phyloP scores from a whole-genome alignment of 2,888 invertebrate genomes.

The Philereme vetulata region DNA sequence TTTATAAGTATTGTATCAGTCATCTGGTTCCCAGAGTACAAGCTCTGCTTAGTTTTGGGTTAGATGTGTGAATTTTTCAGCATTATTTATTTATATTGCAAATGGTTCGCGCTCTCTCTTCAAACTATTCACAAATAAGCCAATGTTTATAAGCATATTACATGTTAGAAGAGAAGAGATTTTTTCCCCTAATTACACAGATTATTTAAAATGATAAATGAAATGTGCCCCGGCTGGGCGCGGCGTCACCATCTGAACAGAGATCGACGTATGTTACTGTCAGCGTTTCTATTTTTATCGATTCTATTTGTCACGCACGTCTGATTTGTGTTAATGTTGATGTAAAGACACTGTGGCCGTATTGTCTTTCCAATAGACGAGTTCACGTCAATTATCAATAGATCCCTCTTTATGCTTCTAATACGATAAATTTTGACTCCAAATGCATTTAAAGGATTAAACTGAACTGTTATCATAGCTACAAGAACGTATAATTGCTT shows the following conservation, averaged over 20 bases:
- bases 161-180: not conserved
- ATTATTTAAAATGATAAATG: slow-evolving; percentile 78
- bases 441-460: slow-evolving; percentile 22
- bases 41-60: too few species aligned
- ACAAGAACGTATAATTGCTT: slow-evolving; percentile 14
- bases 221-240: slow-evolving; percentile 57
- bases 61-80: too few species aligned
- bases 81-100: too few species aligned
- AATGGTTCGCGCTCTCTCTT: too few species aligned
- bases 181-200: slow-evolving; percentile 57
- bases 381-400: slow-evolving; percentile 22
- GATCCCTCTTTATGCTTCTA: slow-evolving; percentile 27
- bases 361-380: slow-evolving; percentile 34
- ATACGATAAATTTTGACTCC: slow-evolving; percentile 28
- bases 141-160: too few species aligned
- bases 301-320: slow-evolving; percentile 77
- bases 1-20: too few species aligned
- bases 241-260: slow-evolving; percentile 57
- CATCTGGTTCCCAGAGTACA: too few species aligned
- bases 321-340: slow-evolving; percentile 77
- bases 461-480: slow-evolving; percentile 9
- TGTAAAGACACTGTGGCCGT: slow-evolving; percentile 53
- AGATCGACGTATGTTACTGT: slow-evolving; percentile 76
- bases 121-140: too few species aligned
- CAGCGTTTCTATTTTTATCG: slow-evolving; percentile 72